Conservation (phyloP, 2,888 invertebrate species). For the Ormyrus nitidulus region DNA sequence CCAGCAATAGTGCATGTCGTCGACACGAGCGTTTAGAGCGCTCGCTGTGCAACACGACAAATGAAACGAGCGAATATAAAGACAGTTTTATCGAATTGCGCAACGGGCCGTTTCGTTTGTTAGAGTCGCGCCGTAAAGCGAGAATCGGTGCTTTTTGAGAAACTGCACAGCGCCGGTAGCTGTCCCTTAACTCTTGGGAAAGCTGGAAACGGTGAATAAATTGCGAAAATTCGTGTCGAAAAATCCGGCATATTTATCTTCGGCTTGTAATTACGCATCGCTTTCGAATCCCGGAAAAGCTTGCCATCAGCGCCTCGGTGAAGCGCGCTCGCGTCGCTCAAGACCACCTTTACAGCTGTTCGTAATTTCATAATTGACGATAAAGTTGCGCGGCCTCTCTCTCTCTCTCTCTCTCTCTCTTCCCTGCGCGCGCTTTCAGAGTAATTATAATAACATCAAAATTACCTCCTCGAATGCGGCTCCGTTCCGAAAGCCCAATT, state of each 20-base stretch:
- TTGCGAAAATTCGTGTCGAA: constrained; percentile 55
- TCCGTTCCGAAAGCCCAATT: constrained; percentile 33
- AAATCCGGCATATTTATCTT: constrained; percentile 49
- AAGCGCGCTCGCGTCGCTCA: neutral
- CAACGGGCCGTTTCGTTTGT: no score
- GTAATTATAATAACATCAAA: constrained; percentile 41
- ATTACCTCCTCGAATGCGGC: constrained; percentile 32
- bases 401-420: no score
- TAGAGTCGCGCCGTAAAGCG: no score
- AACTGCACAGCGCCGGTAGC: no score
- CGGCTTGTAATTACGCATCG: constrained; percentile 20
- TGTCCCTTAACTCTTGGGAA: no score
- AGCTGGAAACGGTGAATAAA: constrained; percentile 20
- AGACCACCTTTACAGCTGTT: constrained; percentile 24
- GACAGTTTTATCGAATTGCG: no score
- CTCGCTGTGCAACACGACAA: no score
- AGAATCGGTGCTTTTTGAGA: no score
- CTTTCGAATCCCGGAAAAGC: constrained; percentile 46
- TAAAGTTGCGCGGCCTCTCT: constrained; percentile 19
- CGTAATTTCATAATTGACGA: constrained; percentile 45
- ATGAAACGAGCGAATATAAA: no score
- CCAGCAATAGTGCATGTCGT: no score
- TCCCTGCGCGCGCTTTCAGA: neutral
- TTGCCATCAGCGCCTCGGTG: neutral
- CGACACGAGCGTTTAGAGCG: no score